Evolutionary conservation across 2,888 invertebrate genomes (phyloP).

Genomic region (Ferdinandea cuprea): DNA sequence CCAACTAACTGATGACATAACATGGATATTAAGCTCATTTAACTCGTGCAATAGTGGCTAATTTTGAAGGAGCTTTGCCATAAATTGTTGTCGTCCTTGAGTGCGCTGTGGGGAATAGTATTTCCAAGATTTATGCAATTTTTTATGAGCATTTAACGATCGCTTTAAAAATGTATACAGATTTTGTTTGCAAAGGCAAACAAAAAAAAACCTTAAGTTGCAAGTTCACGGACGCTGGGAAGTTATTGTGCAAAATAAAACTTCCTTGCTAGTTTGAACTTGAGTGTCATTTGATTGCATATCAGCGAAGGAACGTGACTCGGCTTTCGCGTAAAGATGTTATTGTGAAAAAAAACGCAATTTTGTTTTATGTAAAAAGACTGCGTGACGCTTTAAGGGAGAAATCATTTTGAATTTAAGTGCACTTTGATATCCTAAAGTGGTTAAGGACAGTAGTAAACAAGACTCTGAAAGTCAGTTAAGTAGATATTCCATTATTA

Average conservation of each 20-base stretch:
- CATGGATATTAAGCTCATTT: not conserved
- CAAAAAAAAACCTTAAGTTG: not conserved
- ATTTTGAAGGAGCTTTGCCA: conserved; percentile 10
- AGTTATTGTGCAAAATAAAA: conserved; percentile 27
- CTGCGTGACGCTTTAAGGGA: not conserved
- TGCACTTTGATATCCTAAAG: not conserved
- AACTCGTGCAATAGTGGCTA: conserved; percentile 10
- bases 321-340: not conserved
- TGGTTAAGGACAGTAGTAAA: not conserved
- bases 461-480: no score
- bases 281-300: conserved; percentile 25
- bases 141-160: conserved; percentile 9
- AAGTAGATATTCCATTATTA: no score
- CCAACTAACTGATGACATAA: not conserved
- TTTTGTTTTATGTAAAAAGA: not conserved
- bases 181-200: not conserved
- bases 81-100: conserved; percentile 20
- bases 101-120: not conserved
- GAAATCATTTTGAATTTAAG: not conserved
- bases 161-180: conserved; percentile 16
- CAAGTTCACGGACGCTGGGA: not conserved
- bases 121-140: conserved; percentile 3
- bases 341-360: not conserved
- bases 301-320: not conserved
- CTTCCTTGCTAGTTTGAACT: not conserved